A percentile compares a stretch with the other conserved stretches of the same genome.
These are phyloP conservation scores for Gorsachius magnificus DNA, from an alignment of 2,797 vertebrate genomes.

Conservation along the genomic window DNA sequence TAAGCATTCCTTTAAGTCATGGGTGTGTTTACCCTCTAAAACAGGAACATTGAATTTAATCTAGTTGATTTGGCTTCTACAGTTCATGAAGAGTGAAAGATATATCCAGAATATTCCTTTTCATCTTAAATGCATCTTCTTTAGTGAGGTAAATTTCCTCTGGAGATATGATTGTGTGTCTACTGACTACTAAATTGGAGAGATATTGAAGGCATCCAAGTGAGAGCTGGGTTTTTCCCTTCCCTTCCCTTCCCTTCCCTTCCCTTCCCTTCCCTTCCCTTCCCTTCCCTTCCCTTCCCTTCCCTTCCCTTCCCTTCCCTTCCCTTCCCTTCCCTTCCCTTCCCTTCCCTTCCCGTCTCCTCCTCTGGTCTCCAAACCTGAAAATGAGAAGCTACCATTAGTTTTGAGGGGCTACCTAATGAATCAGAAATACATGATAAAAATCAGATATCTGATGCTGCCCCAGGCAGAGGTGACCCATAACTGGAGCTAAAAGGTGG, in stretches of 20 bases:
- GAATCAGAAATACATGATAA: neutral
- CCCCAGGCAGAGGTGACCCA: neutral
- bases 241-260: too few relatives aligned
- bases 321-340: neutral
- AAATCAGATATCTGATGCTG: neutral
- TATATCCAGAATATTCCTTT: neutral
- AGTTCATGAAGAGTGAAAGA: neutral
- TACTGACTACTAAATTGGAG: neutral
- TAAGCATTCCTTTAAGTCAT: neutral
- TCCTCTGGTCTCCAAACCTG: neutral
- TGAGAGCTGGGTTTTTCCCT: neutral
- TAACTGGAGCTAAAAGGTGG: neutral
- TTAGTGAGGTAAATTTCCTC: neutral
- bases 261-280: too few relatives aligned
- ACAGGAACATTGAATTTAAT: neutral
- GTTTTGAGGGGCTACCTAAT: neutral
- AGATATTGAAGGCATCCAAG: neutral
- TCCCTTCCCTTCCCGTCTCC: neutral
- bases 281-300: too few relatives aligned
- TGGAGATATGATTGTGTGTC: neutral
- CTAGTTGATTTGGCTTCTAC: neutral
- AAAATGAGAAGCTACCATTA: neutral
- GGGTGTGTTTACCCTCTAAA: neutral
- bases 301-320: neutral
- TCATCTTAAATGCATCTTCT: neutral